A percentile compares a stretch with the other conserved stretches of the same genome.
phyloP scores from a whole-genome alignment of 2,888 invertebrate genomes.

The Mythimna lalbum region DNA sequence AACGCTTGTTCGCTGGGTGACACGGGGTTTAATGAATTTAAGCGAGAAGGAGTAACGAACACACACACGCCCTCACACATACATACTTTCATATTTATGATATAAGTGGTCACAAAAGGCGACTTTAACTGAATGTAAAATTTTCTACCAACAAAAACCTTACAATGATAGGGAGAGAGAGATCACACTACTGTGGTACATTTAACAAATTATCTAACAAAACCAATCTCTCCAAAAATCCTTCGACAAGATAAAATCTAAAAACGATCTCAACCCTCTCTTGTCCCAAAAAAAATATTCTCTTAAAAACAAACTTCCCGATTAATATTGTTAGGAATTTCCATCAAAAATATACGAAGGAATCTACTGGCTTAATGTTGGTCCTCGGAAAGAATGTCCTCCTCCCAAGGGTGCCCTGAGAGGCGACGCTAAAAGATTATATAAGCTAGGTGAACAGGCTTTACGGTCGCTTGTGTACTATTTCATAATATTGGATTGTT shows the following conservation, averaged over 20 bases:
- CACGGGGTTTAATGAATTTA: no score
- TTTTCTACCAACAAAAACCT: no score
- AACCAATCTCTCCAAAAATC: constrained; percentile 15
- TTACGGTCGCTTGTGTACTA: constrained; percentile 21
- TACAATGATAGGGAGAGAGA: no score
- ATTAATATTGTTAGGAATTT: constrained; percentile 21
- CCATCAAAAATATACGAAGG: constrained; percentile 24
- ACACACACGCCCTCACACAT: no score
- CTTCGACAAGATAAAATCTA: constrained; percentile 10
- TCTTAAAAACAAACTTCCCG: constrained; percentile 23
- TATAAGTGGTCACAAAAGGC: no score
- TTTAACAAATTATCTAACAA: no score
- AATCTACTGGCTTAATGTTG: constrained; percentile 11
- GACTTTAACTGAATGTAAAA: no score
- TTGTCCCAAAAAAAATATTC: constrained; percentile 8
- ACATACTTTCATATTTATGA: no score
- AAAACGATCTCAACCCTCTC: neutral
- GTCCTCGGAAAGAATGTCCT: constrained; percentile 12
- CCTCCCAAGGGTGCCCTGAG: constrained; percentile 14
- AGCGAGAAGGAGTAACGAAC: no score
- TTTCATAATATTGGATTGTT: constrained; percentile 5
- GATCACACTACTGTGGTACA: no score
- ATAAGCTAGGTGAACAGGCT: constrained; percentile 16
- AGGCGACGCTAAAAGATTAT: constrained; percentile 39
- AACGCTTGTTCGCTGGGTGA: no score